Conservation (phyloP, 2,888 invertebrate genomes). For the Incurvaria masculella region DNA sequence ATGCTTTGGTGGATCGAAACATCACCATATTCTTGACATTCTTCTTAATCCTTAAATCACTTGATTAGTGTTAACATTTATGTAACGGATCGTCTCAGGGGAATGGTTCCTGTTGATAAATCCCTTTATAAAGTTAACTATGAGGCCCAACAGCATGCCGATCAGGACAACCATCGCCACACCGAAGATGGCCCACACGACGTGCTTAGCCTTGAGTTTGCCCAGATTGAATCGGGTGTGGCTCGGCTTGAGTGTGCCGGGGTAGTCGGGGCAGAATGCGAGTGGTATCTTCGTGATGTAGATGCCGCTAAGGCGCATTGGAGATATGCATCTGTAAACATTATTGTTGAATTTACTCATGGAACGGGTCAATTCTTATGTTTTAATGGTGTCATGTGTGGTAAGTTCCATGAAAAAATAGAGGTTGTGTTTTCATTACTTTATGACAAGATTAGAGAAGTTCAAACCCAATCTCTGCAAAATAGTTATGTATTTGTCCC, state of each 20-base stretch:
- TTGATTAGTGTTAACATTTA: slow-evolving; percentile 33
- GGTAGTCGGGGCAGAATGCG: slow-evolving; percentile 39
- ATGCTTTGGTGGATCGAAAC: no score
- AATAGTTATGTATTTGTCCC: no score
- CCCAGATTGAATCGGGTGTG: slow-evolving; percentile 28
- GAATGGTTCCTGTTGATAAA: slow-evolving; percentile 35
- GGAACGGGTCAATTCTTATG: background rate
- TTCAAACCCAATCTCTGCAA: no score
- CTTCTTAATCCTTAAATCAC: no score
- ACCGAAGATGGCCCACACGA: slow-evolving; percentile 44
- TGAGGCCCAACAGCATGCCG: slow-evolving; percentile 39
- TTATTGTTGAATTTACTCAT: background rate
- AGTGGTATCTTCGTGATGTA: slow-evolving; percentile 40
- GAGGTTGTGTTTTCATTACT: slow-evolving; percentile 1
- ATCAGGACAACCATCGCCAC: slow-evolving; percentile 35
- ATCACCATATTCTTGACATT: no score
- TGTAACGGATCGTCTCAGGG: slow-evolving; percentile 37
- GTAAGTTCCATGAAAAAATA: slow-evolving; percentile 1
- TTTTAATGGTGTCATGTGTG: slow-evolving; percentile 5
- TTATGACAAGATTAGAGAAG: no score
- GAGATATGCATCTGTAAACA: slow-evolving; percentile 44
- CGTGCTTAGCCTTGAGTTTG: slow-evolving; percentile 39
- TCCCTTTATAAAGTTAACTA: slow-evolving; percentile 34
- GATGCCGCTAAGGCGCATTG: slow-evolving; percentile 38
- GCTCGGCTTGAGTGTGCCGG: slow-evolving; percentile 29